phyloP scores from a whole-genome alignment of 2,888 invertebrate species.

The Synanthedon vespiformis region DNA sequence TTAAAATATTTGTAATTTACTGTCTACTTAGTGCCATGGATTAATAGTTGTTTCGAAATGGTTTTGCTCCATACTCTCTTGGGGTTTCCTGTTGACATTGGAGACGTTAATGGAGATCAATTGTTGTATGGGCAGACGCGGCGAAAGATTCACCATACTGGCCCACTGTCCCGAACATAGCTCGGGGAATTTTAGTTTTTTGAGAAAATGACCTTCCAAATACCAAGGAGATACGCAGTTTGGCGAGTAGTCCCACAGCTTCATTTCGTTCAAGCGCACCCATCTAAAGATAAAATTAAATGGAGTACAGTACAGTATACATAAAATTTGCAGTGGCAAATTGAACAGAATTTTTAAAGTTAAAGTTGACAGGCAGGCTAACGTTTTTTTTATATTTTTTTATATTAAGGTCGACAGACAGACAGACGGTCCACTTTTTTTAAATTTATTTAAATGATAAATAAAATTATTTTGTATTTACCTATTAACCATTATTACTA shows the following conservation, averaged over 20 bases:
- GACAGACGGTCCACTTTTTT: too few species aligned
- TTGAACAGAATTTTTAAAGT: too few species aligned
- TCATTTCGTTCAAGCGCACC: conserved; percentile 74
- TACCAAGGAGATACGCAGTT: conserved; percentile 80
- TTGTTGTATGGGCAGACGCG: conserved; percentile 72
- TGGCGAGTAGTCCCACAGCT: conserved; percentile 78
- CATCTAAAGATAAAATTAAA: conserved; percentile 53
- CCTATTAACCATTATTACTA: too few species aligned
- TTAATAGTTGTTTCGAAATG: conserved; percentile 50
- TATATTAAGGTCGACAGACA: too few species aligned
- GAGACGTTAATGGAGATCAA: conserved; percentile 59
- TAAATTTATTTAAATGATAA: too few species aligned
- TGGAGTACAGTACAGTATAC: too few species aligned
- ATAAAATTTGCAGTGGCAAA: too few species aligned
- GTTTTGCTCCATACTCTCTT: conserved; percentile 59
- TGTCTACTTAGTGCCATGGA: conserved; percentile 30
- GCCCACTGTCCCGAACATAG: conserved; percentile 84
- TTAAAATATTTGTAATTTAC: too few species aligned
- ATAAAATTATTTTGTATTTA: too few species aligned
- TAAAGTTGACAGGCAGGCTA: too few species aligned
- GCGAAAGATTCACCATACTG: conserved; percentile 78
- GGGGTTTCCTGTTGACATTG: conserved; percentile 56
- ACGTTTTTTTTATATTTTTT: too few species aligned
- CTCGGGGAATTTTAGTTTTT: conserved; percentile 77
- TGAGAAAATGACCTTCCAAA: conserved; percentile 76